Conservation (phyloP, 2,797 vertebrate genomes). For the Heliangelus exortis region DNA sequence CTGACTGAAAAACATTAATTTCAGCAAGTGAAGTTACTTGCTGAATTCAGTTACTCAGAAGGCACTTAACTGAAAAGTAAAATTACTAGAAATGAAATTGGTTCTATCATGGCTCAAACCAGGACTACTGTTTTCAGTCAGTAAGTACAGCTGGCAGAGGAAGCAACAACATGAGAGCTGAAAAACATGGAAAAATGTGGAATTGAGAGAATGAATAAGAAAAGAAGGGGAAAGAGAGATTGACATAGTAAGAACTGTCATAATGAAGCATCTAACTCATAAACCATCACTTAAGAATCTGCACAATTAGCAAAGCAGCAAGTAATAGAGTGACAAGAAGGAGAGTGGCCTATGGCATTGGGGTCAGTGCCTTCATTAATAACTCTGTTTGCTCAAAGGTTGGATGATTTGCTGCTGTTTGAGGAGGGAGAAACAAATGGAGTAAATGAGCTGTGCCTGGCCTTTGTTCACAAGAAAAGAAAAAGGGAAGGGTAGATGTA, state of each 20-base stretch:
- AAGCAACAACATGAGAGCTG: not conserved
- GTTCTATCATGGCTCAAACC: too few species aligned
- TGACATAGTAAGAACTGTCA: not conserved
- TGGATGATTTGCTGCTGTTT: not conserved
- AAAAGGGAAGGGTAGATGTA: not conserved
- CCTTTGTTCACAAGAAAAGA: not conserved
- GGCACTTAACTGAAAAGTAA: too few species aligned
- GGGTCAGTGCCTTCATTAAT: not conserved
- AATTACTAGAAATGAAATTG: too few species aligned
- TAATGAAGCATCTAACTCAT: not conserved
- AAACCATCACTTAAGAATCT: not conserved
- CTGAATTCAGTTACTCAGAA: too few species aligned
- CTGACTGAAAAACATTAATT: too few species aligned
- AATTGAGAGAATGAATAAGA: not conserved
- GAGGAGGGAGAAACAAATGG: not conserved
- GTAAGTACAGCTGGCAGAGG: not conserved
- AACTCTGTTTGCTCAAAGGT: not conserved
- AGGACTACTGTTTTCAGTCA: not conserved
- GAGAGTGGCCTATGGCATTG: not conserved
- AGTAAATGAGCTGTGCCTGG: not conserved
- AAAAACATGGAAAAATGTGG: not conserved
- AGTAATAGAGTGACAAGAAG: not conserved
- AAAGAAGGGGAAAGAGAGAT: not conserved
- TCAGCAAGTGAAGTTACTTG: too few species aligned
- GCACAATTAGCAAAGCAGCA: not conserved